Evolutionary conservation across 1,140 invertebrate species (phyloP).

Genomic region (Trichomalopsis sarcophagae): DNA sequence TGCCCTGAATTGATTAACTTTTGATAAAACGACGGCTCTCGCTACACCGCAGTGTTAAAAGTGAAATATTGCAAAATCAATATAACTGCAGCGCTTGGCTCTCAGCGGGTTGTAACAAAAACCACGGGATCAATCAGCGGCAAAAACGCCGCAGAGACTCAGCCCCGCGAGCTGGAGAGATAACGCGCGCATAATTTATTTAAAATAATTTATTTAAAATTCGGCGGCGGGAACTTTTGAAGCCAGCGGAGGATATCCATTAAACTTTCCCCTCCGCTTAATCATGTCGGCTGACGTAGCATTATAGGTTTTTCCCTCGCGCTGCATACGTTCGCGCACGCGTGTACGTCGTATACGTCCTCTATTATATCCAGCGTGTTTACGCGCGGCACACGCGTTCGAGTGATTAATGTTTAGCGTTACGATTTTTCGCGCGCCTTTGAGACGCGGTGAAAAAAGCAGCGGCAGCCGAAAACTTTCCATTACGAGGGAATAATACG

Average conservation of each 20-base stretch:
- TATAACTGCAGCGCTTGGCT: too few species aligned
- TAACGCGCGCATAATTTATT: background rate
- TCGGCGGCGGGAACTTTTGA: too few species aligned
- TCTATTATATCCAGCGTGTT: background rate
- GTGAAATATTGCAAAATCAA: too few species aligned
- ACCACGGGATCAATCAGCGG: too few species aligned
- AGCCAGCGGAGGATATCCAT: background rate
- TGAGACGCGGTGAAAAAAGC: background rate
- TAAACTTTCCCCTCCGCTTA: conserved; percentile 20
- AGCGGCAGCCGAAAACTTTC: background rate
- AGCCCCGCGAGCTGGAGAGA: too few species aligned
- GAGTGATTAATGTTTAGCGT: conserved; percentile 22
- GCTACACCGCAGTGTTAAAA: too few species aligned
- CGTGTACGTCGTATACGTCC: background rate
- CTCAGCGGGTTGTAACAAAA: too few species aligned
- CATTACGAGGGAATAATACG: background rate
- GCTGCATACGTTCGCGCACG: background rate
- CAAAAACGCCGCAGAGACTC: too few species aligned
- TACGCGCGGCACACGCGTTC: background rate
- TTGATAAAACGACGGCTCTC: too few species aligned
- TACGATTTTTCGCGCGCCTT: background rate
- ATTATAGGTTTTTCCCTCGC: conserved; percentile 12
- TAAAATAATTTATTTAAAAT: too few species aligned
- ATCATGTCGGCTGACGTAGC: conserved; percentile 4
- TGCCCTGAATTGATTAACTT: too few species aligned